Conservation (phyloP, 2,113 vertebrate genomes). For the Nothobranchius furzeri region DNA sequence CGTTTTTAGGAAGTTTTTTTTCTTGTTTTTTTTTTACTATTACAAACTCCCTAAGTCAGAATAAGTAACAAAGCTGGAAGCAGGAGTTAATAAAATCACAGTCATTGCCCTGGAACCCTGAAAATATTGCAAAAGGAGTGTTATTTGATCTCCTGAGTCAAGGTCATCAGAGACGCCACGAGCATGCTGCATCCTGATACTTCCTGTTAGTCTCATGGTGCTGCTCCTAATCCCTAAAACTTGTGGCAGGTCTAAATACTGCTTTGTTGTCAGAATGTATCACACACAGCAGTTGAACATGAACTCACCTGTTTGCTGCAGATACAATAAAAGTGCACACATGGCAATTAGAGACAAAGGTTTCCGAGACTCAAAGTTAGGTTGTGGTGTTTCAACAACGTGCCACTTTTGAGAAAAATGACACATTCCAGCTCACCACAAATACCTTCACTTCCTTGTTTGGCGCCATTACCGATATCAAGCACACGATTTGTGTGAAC, state of each 20-base stretch:
- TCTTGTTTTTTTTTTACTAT: too few species aligned
- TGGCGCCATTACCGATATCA: constrained; percentile 4
- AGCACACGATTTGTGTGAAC: constrained; percentile 4
- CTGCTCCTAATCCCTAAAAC: neutral
- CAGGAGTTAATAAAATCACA: too few species aligned
- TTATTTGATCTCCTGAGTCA: too few species aligned
- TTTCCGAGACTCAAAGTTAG: constrained; percentile 5
- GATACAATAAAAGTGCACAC: neutral
- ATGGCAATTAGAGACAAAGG: neutral
- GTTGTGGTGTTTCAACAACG: constrained; percentile 8
- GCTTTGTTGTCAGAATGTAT: constrained; percentile 22
- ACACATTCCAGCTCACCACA: neutral
- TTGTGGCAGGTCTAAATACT: neutral
- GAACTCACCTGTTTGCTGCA: constrained; percentile 30
- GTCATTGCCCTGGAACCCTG: too few species aligned
- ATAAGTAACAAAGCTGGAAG: too few species aligned
- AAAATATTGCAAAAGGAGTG: too few species aligned
- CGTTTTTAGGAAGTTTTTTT: too few species aligned
- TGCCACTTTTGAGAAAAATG: constrained; percentile 8
- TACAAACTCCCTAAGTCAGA: too few species aligned
- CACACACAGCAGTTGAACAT: neutral
- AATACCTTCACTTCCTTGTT: neutral
- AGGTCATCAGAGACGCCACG: too few species aligned
- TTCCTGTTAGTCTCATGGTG: neutral
- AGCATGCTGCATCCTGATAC: neutral